Base-by-base conservation (phyloP, 2,888 invertebrate genomes). In the Tethea ocularis region DNA sequence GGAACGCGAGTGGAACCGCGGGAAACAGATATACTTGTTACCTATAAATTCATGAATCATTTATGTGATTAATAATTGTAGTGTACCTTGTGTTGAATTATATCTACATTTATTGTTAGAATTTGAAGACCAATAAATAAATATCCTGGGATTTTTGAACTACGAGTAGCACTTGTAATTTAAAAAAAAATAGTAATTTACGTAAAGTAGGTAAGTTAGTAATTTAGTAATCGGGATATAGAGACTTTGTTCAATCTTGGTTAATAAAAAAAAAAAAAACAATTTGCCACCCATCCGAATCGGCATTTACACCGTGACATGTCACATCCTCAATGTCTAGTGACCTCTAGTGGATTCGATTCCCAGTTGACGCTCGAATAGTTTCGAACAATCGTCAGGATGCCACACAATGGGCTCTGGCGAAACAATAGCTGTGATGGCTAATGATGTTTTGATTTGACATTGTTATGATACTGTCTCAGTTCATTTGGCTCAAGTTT, bases 301-400 rank as follows among this genome's bases (percentile, higher is more conserved):
- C 61, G 63, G 63, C 59, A 59, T 64, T 61, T 61, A 29, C 61
- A 61, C 73, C 63, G 63, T 75, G 69, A 72, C 61, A 38, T 38
- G 38, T n/a, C n/a, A 61, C 61, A 71, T 75, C 68, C 65, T 68
- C 56, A 63, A 70, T 72, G 66, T 68, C 66, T 38, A 38, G 7
- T 60, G 63, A 60, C 70, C 20, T 63, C 62, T 74, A 67, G 73
- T 71, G 64, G 71, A 75, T 73, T 73, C 66, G 69, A 73, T 72
- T 65, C 73, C 66, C 57, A 62, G 56, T 60, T 56, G 58, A 69
- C 67, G 73, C 67, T 71, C 66, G 61, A 73, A 66, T 73, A 57
- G 67, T 51, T 52, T 10, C 58, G 56, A 52, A 73, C 73, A 73
- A 73, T 56, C 56, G 41, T 10, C 61, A 57, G 63, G 59, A 62